phyloP scores from a whole-genome alignment of 2,113 vertebrate species.

The Zonotrichia leucophrys region DNA sequence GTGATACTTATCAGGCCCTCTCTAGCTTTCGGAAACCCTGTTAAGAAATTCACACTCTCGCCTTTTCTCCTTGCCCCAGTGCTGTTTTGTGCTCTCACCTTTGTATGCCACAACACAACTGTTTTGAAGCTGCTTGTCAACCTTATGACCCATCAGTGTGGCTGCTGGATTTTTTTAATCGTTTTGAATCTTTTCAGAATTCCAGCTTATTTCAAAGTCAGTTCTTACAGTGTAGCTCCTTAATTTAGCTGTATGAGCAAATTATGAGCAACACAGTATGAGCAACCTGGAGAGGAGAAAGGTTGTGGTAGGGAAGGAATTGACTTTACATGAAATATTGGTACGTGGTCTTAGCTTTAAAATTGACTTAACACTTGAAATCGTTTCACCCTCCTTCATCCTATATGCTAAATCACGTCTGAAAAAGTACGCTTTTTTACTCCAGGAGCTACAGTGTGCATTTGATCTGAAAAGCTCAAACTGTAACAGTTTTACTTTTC shows the following conservation, averaged over 20 bases:
- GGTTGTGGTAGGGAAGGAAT: background rate
- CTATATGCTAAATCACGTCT: background rate
- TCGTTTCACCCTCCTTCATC: background rate
- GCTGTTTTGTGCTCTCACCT: background rate
- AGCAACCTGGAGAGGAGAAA: background rate
- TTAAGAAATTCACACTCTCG: background rate
- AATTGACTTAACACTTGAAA: background rate
- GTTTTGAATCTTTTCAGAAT: background rate
- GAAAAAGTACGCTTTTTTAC: background rate
- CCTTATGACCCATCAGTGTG: background rate
- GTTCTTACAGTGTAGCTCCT: background rate
- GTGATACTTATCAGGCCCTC: background rate
- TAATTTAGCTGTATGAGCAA: background rate
- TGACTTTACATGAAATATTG: background rate
- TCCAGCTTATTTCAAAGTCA: background rate
- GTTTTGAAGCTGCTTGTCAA: background rate
- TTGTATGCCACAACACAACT: background rate
- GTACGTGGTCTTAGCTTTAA: background rate
- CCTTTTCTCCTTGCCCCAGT: background rate
- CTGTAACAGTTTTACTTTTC: background rate
- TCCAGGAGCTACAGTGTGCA: accelerated
- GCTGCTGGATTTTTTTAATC: background rate
- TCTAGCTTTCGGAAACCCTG: background rate
- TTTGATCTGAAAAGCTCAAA: background rate
- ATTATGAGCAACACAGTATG: too few species aligned